These are phyloP conservation scores for Drosophila phalerata DNA, from an alignment of 2,888 invertebrate species.

Conservation along the genomic window DNA sequence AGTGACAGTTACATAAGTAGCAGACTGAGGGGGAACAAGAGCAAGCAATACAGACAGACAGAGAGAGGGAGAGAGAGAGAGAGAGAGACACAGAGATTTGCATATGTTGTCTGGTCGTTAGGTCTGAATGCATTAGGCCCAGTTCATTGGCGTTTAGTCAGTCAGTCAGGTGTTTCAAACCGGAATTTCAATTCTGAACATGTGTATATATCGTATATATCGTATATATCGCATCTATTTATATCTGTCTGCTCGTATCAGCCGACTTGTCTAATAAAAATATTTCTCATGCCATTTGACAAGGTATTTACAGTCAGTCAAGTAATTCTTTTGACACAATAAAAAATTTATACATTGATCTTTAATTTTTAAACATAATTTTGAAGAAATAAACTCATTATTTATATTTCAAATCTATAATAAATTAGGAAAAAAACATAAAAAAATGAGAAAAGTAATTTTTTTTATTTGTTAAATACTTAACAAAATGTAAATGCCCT, in stretches of 20 bases:
- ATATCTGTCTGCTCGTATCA: constrained; percentile 64
- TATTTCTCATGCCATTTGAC: constrained; percentile 46
- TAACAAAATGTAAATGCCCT: no score
- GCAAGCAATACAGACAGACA: constrained; percentile 3
- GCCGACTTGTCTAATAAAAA: constrained; percentile 61
- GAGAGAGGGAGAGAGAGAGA: background rate
- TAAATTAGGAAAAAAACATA: no score
- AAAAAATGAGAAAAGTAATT: no score
- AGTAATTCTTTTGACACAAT: no score
- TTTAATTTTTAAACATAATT: no score
- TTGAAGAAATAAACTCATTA: no score
- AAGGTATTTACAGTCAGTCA: constrained; percentile 31
- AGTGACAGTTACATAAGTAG: constrained; percentile 40
- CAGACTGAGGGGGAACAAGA: constrained; percentile 26
- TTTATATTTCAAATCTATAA: no score
- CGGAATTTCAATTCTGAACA: constrained; percentile 53
- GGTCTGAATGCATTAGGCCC: constrained; percentile 52
- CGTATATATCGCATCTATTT: constrained; percentile 29
- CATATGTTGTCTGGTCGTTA: constrained; percentile 43
- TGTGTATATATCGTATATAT: constrained; percentile 12
- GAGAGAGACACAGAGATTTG: constrained; percentile 54
- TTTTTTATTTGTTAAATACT: no score
- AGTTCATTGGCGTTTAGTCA: constrained; percentile 52
- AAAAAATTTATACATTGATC: no score
- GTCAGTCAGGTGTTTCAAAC: constrained; percentile 63